Percentiles rank a stretch among this genome's conserved stretches.
phyloP scores from a whole-genome alignment of 1,140 invertebrate genomes.

The Antheraea mylitta region DNA sequence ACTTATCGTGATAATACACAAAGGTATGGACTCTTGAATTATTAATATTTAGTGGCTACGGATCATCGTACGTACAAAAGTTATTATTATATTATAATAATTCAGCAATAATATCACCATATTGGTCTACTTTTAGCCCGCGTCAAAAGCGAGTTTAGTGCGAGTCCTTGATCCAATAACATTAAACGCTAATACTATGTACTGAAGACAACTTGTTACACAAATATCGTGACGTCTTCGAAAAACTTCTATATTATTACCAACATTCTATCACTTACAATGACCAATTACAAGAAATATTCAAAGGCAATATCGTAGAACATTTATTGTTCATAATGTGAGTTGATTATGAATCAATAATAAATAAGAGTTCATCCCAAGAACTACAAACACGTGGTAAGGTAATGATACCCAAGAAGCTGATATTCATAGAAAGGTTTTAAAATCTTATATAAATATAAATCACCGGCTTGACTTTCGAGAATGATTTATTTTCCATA shows the following conservation, averaged over 20 bases:
- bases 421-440: no score
- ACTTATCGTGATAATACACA: slow-evolving; percentile 20
- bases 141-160: slow-evolving; percentile 35
- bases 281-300: background rate
- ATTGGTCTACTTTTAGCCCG: slow-evolving; percentile 23
- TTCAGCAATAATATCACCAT: slow-evolving; percentile 1
- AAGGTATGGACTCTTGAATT: slow-evolving; percentile 14
- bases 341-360: background rate
- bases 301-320: background rate
- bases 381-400: no score
- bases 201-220: slow-evolving; percentile 11
- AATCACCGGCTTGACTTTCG: no score
- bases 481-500: no score
- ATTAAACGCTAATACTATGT: slow-evolving; percentile 24
- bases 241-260: background rate
- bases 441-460: no score
- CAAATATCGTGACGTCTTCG: background rate
- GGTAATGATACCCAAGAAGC: no score
- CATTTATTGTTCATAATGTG: background rate
- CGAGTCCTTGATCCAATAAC: slow-evolving; percentile 24
- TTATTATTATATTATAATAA: slow-evolving; percentile 18
- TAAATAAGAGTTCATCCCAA: no score
- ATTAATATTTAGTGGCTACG: slow-evolving; percentile 23
- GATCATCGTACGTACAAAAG: slow-evolving; percentile 30
- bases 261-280: background rate